Base-by-base conservation (phyloP, 2,797 vertebrate species). In the Melanotaenia boesemani region DNA sequence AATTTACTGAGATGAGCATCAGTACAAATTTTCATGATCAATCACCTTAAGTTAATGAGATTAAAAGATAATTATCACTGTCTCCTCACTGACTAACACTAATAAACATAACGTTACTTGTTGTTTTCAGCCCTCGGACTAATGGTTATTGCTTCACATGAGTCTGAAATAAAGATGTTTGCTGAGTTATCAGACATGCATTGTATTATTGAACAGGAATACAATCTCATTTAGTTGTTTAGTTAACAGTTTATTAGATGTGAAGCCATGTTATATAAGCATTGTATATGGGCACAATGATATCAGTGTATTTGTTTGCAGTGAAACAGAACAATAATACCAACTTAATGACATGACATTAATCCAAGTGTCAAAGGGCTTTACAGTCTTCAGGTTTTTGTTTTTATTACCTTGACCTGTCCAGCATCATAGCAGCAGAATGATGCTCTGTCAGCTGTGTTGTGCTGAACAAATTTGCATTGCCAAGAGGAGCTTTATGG, bases 111-210 rank as follows among this genome's bases (percentile, higher is more conserved):
- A n/a, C 6, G 15, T 41, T 41, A 16, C 39, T 41, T 41, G 16
- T 16, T 41, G 7, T 48, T 18, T 46, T 46, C 44, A 46, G 44
- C 16, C 58, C 34, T 76, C 56, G 12, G 30, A 72, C 24, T 48
- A 13, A 61, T 69, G 32, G 57, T 70, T 58, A 11, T 63, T 74
- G 58, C 74, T 66, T 24, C 55, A 76, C 32, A 24, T 69, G 74
- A 71, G 39, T 72, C 30, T 64, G 54, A 67, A 81, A 80, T 72
- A 63, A 82, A 82, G 16, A 3, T 59, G 52, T 82, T 76, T 84
- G 62, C 58, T 63, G 30, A 83, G 28, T 63, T 72, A 36, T 72
- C 59, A 78, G 46, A 81, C 57, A 55, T 68, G 8, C 20, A 46
- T 41, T 54, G 55, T 61, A 44, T 71, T 34, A 56, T 20, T 63